Evolutionary conservation across 2,888 invertebrate genomes (phyloP), one percentile per base, ranked within the genome.

Genomic region (Troides helena): DNA sequence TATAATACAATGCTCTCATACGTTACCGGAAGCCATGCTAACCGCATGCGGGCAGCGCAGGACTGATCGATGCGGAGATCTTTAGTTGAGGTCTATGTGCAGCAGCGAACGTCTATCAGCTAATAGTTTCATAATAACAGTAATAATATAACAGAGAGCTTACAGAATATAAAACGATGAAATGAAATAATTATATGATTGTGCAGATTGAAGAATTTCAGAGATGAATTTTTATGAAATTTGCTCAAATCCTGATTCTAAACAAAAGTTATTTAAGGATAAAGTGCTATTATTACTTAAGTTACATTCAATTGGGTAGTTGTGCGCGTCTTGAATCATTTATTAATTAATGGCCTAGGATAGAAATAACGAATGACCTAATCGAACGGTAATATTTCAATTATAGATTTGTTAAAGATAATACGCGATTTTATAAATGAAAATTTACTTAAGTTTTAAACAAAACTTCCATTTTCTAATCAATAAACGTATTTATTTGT

Each of bases 181-280:
- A 57, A 57, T 5, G 60, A 66, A 50, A 46, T 66, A 66, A 43
- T 50, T 43, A 66, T 60, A 43, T 46, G 66, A 66, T 66, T 60
- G 66, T 50, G 59, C 21, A 60, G 59, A 25, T 50, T 50, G 66
- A 59, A 50, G 50, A 25, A 66, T 50, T 14, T 30, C 36, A 30
- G 21, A 39, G 30, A 30, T 25, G 50, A 66, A 50, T 23, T 50
- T 50, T 50, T 46, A 46, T 60, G 66, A 60, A 66, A 59, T 59
- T 60, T 50, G 30, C 66, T 60, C 25, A 59, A 66, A 46, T 50
- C 21, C 36, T 66, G 59, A 50, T 60, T 60, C 59, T 60, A 66
- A 66, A 66, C 66, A 66, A 66, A 59, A 65, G 59, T 59, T 30
- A 66, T 66, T 66, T 66, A 66, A 59, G 66, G 50, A 66, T 60